Conservation (phyloP, 1,140 invertebrate genomes). For the Aphis gossypii region DNA sequence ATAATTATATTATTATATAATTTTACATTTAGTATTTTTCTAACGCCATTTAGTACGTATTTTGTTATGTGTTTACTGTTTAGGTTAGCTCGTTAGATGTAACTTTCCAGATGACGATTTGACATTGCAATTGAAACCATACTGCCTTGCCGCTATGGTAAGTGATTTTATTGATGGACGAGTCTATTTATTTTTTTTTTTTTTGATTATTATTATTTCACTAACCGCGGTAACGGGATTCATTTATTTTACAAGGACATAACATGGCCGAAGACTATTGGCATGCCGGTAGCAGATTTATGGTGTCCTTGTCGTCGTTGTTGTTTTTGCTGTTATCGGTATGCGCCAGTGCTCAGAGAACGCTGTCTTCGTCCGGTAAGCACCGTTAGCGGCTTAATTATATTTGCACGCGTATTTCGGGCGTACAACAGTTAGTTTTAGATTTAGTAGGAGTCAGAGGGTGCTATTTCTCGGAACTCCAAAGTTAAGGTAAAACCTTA, state of each 20-base stretch:
- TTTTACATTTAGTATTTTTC: neutral
- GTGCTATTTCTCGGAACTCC: too few species aligned
- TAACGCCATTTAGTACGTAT: neutral
- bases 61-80: neutral
- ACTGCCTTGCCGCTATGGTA: constrained; percentile 57
- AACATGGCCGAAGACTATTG: constrained; percentile 82
- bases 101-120: constrained; percentile 47
- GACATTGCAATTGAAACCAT: constrained; percentile 49
- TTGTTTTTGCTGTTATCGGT: constrained; percentile 65
- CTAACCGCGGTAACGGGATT: neutral
- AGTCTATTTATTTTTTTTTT: neutral
- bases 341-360: constrained; percentile 66
- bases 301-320: constrained; percentile 73
- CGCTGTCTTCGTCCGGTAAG: constrained; percentile 66
- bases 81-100: constrained; percentile 22
- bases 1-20: neutral
- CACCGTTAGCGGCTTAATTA: constrained; percentile 55
- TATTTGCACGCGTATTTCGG: neutral
- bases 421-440: too few species aligned
- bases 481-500: too few species aligned
- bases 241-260: constrained; percentile 70
- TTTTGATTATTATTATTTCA: neutral
- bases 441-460: too few species aligned
- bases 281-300: constrained; percentile 79
- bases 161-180: neutral